These are phyloP conservation scores for Sebastes taczanowskii DNA, from an alignment of 2,797 vertebrate genomes.

Conservation along the genomic window DNA sequence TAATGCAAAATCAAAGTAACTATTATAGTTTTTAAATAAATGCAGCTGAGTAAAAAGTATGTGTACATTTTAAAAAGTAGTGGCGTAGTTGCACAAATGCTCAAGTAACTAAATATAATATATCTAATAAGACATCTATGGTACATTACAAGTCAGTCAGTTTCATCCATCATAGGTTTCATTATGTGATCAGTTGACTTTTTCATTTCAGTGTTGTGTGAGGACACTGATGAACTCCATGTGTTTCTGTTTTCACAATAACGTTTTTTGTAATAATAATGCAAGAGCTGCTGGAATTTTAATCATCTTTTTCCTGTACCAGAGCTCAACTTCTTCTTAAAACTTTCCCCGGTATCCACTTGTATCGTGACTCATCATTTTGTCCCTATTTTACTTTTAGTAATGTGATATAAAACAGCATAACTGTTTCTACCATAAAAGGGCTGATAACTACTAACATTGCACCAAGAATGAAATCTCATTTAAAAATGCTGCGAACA, in stretches of 20 bases:
- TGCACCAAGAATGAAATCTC: neutral
- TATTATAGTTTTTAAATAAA: too few relatives aligned
- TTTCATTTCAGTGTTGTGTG: neutral
- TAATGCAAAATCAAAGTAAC: too few relatives aligned
- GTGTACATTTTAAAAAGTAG: neutral
- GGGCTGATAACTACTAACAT: neutral
- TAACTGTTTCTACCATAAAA: neutral
- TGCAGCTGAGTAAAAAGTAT: neutral
- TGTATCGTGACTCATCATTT: too few relatives aligned
- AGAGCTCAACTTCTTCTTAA: too few relatives aligned
- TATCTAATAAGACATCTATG: neutral
- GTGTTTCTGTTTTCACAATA: neutral
- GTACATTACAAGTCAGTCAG: neutral
- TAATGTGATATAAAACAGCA: neutral
- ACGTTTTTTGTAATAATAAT: neutral
- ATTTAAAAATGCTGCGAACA: neutral
- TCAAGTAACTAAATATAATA: neutral
- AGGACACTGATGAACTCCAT: neutral
- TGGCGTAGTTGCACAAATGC: neutral
- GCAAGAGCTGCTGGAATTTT: neutral
- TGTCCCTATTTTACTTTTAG: neutral
- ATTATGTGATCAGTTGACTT: neutral
- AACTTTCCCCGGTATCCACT: too few relatives aligned
- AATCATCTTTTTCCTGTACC: neutral
- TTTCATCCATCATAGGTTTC: neutral